Conservation (phyloP, 2,113 vertebrate genomes). For the Toxostoma redivivum region DNA sequence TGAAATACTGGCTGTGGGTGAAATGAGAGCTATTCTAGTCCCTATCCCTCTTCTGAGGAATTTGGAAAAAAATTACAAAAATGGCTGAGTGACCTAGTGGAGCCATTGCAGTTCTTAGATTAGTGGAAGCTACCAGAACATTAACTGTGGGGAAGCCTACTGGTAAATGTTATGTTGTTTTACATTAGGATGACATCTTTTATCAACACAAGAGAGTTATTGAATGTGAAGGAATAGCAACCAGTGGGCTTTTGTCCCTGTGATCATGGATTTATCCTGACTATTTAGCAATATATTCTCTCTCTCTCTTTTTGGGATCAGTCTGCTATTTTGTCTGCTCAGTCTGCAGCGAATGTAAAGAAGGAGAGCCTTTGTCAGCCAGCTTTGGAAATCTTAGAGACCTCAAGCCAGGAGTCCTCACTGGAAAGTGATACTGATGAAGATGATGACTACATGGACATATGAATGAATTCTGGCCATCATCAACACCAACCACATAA, state of each 20-base stretch:
- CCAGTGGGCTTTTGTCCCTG: conserved; percentile 41
- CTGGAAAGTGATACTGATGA: conserved; percentile 96
- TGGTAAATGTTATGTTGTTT: neutral
- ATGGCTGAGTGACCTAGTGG: neutral
- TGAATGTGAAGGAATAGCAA: conserved; percentile 24
- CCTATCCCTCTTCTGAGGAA: neutral
- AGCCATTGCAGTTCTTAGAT: neutral
- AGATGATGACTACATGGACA: conserved; percentile 96
- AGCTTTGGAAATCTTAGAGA: conserved; percentile 94
- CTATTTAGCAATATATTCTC: conserved; percentile 48
- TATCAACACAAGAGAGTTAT: neutral
- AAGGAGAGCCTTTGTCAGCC: conserved; percentile 95
- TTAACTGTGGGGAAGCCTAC: neutral
- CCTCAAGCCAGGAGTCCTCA: conserved; percentile 96
- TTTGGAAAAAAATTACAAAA: neutral
- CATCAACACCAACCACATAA: conserved; percentile 33
- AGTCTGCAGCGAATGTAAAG: conserved; percentile 96
- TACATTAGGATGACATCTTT: neutral
- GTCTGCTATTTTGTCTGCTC: conserved; percentile 95
- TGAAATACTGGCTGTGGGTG: neutral
- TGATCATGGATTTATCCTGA: conserved; percentile 45
- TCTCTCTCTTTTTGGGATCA: conserved; percentile 67
- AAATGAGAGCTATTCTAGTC: neutral
- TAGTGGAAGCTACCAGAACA: neutral
- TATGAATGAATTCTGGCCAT: conserved; percentile 74